Percentiles rank a stretch among this genome's conserved stretches.
phyloP scores from a whole-genome alignment of 1,140 invertebrate genomes.

The Penaeus chinensis region DNA sequence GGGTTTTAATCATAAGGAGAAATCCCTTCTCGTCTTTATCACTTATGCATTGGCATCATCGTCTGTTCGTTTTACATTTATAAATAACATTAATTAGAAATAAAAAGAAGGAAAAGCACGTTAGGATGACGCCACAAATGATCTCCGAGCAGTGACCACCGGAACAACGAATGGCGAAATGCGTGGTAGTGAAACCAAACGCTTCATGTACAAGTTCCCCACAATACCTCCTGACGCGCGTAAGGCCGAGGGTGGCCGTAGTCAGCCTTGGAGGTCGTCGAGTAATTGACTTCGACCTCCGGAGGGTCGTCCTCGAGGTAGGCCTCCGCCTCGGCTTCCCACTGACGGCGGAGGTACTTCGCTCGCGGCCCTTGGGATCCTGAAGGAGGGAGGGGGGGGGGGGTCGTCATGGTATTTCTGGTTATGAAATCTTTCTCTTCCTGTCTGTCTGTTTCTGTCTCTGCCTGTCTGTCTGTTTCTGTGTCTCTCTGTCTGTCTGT shows the following conservation, averaged over 20 bases:
- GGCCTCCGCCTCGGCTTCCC: slow-evolving; percentile 17
- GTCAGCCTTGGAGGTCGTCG: neutral
- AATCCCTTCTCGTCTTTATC: too few species aligned
- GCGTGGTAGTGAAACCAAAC: neutral
- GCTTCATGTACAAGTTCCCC: neutral
- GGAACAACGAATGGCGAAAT: too few species aligned
- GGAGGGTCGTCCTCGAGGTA: neutral
- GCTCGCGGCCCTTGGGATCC: neutral
- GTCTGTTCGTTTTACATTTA: too few species aligned
- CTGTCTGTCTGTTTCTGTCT: too few species aligned
- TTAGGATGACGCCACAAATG: too few species aligned
- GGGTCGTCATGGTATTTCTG: neutral
- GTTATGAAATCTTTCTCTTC: too few species aligned
- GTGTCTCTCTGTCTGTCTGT: too few species aligned
- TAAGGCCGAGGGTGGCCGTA: neutral
- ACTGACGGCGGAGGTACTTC: neutral
- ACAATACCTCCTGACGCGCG: neutral
- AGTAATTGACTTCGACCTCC: neutral
- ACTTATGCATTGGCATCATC: too few species aligned
- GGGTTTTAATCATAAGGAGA: neutral
- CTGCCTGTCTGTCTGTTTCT: too few species aligned
- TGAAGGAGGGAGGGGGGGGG: neutral
- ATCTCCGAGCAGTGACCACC: too few species aligned
- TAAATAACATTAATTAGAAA: too few species aligned
- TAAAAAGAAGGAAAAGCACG: too few species aligned